Percentiles rank a stretch among this genome's conserved stretches.
phyloP scores from a whole-genome alignment of 2,888 invertebrate species.

The Minunthozetes semirufus region DNA sequence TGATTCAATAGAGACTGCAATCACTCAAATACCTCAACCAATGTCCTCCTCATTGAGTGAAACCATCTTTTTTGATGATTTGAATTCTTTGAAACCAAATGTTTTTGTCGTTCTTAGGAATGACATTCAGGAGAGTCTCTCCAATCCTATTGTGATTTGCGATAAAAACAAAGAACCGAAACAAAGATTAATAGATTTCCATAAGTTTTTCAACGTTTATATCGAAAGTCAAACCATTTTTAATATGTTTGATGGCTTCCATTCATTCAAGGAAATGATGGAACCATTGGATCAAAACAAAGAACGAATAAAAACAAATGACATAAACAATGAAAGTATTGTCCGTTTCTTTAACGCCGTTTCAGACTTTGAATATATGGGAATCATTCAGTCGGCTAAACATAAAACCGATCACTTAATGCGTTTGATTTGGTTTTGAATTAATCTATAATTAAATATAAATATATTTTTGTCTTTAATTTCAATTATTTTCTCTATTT shows the following conservation, averaged over 20 bases:
- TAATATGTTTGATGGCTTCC: conserved; percentile 30
- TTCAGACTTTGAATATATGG: conserved; percentile 35
- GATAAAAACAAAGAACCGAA: not conserved
- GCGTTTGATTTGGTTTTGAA: conserved; percentile 32
- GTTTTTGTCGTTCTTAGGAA: conserved; percentile 11
- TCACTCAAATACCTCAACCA: not conserved
- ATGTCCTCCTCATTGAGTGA: not conserved
- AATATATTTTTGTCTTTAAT: conserved; percentile 26
- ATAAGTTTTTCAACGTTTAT: not conserved
- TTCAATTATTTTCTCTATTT: conserved; percentile 1
- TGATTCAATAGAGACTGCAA: not conserved
- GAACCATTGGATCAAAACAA: not conserved
- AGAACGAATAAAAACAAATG: not conserved
- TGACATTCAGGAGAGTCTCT: not conserved
- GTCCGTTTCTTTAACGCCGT: conserved; percentile 31
- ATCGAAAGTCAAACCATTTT: conserved; percentile 14
- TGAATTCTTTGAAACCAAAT: not conserved
- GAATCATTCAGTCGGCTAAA: conserved; percentile 21
- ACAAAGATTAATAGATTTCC: not conserved
- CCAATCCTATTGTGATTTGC: not conserved
- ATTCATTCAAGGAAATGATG: not conserved
- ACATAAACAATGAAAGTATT: not conserved
- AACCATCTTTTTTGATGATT: conserved; percentile 7
- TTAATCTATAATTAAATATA: not conserved
- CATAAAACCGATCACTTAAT: conserved; percentile 31